Evolutionary conservation across 2,888 invertebrate genomes (phyloP), one percentile per base, ranked within the genome.

Genomic region (Listrodromus nycthemerus): DNA sequence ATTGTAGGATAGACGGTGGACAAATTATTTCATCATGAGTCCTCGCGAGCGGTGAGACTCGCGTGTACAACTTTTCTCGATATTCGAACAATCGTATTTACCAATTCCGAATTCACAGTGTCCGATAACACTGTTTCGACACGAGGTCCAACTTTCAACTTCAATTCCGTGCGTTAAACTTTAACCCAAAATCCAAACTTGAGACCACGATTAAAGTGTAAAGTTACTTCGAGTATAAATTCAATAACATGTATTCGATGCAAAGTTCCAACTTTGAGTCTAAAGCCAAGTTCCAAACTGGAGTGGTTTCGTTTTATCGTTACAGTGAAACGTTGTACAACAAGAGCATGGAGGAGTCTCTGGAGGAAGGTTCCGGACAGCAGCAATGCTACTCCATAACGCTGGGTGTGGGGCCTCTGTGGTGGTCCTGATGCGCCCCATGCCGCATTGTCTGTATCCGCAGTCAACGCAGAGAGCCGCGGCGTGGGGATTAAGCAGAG

Each of bases 341-440:
- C 86, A 93, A 92, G 87, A 91, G 88, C 82, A 88, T 92, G 87
- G 93, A 93, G 45, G 92, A 90, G n/a, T 86, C 87, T 83, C 88
- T 93, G 67, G 93, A 92, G 80, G 93, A 93, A 89, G 89, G 88
- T 55, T 89, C 89, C 76, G 91, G 89, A 48, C 86, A 91, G 82
- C 92, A 92, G 82, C 93, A 91, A 75, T 94, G 95, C 90, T 95
- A 94, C 91, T 95, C 94, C 94, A 95, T 95, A 94, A 95, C 98
- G 97, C 97, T 98, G 97, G 98, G 98, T 94, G 97, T 98, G 96
- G 98, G 98, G 98, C 98, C 98, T 98, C 98, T 97, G 98, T 98
- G 97, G 98, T 98, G 98, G 97, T 99, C 98, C 98, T 99, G 99
- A 99, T 98, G 98, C 96, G 96, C 98, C 98, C 97, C 97, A 96